These are phyloP conservation scores for Hermatobates lingyangjiaoensis DNA, from an alignment of 1,140 invertebrate genomes.

Conservation along the genomic window DNA sequence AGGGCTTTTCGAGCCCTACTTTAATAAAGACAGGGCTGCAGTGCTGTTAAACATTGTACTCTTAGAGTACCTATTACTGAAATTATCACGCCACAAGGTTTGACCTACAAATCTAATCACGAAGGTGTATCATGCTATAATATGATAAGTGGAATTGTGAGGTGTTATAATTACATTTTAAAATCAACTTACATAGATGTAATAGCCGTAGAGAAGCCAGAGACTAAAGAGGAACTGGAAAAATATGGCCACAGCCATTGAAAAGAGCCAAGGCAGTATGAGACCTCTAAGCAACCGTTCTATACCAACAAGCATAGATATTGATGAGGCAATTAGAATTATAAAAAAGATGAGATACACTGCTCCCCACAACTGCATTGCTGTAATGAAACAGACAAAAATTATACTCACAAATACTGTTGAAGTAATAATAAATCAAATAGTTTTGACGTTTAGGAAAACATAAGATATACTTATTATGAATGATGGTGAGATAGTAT, in stretches of 20 bases:
- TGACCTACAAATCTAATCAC: too few relatives aligned
- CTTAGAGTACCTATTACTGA: too few relatives aligned
- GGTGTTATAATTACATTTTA: not conserved
- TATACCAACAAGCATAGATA: slow-evolving; percentile 41
- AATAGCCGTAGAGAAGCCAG: slow-evolving; percentile 68
- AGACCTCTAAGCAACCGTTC: slow-evolving; percentile 46
- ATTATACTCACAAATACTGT: too few relatives aligned
- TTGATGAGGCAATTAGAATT: slow-evolving; percentile 38
- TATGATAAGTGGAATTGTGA: not conserved
- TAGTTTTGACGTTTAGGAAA: too few relatives aligned
- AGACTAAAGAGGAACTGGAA: slow-evolving; percentile 64
- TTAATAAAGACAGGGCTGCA: too few relatives aligned
- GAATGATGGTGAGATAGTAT: too few relatives aligned
- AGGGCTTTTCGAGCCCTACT: too few relatives aligned
- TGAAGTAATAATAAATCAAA: too few relatives aligned
- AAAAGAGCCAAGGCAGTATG: slow-evolving; percentile 59
- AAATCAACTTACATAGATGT: slow-evolving; percentile 59
- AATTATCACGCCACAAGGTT: too few relatives aligned
- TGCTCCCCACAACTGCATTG: slow-evolving; percentile 48
- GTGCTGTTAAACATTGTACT: too few relatives aligned
- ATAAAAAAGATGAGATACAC: slow-evolving; percentile 55
- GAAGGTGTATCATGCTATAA: not conserved
- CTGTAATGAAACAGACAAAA: slow-evolving; percentile 39
- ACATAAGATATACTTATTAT: too few relatives aligned
- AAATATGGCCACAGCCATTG: slow-evolving; percentile 43